phyloP scores from a whole-genome alignment of 2,797 vertebrate species.

The Pelobates cultripes region DNA sequence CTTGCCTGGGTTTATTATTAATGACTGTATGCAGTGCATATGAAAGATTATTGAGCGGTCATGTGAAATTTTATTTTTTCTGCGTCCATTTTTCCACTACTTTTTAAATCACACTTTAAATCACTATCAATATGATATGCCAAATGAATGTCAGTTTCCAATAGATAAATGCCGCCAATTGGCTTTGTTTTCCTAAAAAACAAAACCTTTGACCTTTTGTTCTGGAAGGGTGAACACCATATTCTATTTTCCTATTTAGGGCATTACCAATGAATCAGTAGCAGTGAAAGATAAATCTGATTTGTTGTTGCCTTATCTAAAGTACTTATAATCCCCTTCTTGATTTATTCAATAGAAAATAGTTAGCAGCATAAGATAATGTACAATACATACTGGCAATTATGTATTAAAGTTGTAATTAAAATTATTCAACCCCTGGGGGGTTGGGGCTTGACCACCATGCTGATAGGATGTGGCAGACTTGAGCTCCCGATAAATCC shows the following conservation, averaged over 20 bases:
- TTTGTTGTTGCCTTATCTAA: slow-evolving; percentile 29
- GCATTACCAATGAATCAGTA: slow-evolving; percentile 52
- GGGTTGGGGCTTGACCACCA: too few species aligned
- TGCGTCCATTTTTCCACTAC: neutral
- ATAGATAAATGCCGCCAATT: slow-evolving; percentile 11
- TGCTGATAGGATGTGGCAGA: too few species aligned
- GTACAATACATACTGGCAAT: too few species aligned
- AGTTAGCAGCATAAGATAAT: too few species aligned
- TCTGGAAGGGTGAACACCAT: slow-evolving; percentile 54
- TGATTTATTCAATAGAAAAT: slow-evolving; percentile 9
- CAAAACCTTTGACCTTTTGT: slow-evolving; percentile 53
- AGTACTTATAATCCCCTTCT: slow-evolving; percentile 50
- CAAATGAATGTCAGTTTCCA: slow-evolving; percentile 19
- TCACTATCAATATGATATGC: slow-evolving; percentile 3
- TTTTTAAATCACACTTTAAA: slow-evolving; percentile 6
- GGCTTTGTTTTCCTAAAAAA: slow-evolving; percentile 45
- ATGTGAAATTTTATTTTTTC: neutral
- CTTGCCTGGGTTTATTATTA: too few species aligned
- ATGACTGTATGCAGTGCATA: too few species aligned
- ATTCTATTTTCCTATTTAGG: slow-evolving; percentile 49
- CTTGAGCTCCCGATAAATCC: too few species aligned
- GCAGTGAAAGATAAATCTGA: slow-evolving; percentile 53
- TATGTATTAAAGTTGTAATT: too few species aligned
- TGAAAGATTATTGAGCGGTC: too few species aligned
- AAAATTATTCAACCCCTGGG: too few species aligned